Conservation (phyloP, 2,888 invertebrate species). For the Mimachlamys varia region DNA sequence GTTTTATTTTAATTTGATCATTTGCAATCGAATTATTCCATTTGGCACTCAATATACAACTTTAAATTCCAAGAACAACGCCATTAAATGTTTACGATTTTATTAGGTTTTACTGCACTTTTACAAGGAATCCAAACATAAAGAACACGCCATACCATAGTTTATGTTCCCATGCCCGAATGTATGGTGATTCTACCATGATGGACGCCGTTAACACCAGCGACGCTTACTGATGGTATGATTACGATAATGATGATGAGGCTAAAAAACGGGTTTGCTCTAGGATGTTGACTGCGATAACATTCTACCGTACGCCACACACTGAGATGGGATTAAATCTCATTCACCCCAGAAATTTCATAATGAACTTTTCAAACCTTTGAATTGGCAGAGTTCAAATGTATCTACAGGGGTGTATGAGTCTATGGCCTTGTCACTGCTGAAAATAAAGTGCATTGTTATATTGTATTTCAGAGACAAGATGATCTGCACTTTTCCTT, state of each 20-base stretch:
- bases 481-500: neutral
- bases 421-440: neutral
- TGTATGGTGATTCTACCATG: neutral
- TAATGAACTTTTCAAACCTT: too few relatives aligned
- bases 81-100: neutral
- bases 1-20: too few relatives aligned
- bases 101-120: neutral
- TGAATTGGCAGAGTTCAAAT: too few relatives aligned
- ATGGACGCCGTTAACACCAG: neutral
- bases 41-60: too few relatives aligned
- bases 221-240: neutral
- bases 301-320: neutral
- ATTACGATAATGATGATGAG: constrained; percentile 21
- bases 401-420: neutral
- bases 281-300: neutral
- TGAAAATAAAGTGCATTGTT: neutral
- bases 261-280: neutral
- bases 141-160: neutral
- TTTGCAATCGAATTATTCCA: too few relatives aligned
- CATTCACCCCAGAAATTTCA: too few relatives aligned
- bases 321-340: neutral
- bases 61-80: too few relatives aligned
- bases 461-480: neutral
- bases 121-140: neutral
- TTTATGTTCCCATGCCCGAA: neutral